Conservation (phyloP, 1,140 invertebrate genomes). For the Ctenoplectra terminalis region DNA sequence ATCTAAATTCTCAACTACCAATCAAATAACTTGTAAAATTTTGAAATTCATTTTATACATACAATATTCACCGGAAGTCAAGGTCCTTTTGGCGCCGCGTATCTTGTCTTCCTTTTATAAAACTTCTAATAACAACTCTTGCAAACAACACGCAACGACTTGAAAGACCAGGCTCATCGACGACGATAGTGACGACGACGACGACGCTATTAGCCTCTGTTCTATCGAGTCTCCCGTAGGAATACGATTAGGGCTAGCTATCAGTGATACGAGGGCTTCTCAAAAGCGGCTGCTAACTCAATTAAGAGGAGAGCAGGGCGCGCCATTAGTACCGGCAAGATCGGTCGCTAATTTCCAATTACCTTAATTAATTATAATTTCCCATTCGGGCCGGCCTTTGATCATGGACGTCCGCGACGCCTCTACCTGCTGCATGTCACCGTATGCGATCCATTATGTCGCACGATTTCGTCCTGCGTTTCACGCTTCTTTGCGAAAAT, state of each 20-base stretch:
- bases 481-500: conserved; percentile 12
- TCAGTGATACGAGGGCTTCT: conserved; percentile 80
- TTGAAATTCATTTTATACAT: neutral
- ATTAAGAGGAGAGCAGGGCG: conserved; percentile 76
- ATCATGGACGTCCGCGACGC: conserved; percentile 69
- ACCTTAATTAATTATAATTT: conserved; percentile 81
- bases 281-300: conserved; percentile 79
- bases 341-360: conserved; percentile 82
- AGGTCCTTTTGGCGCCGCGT: neutral
- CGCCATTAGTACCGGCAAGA: conserved; percentile 78
- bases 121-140: conserved; percentile 15
- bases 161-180: conserved; percentile 7
- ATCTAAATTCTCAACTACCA: too few relatives aligned
- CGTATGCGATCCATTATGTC: conserved; percentile 61
- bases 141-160: conserved; percentile 7
- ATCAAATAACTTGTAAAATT: too few relatives aligned
- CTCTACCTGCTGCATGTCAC: conserved; percentile 45
- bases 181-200: conserved; percentile 3
- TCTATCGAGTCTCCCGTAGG: conserved; percentile 77
- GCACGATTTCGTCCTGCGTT: conserved; percentile 43
- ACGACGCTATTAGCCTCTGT: conserved; percentile 76
- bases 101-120: neutral
- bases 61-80: neutral
- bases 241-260: conserved; percentile 79
- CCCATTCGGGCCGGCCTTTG: conserved; percentile 79